These are phyloP conservation scores for Percopsis omiscomaycus DNA, from an alignment of 2,797 vertebrate species.

Conservation along the genomic window DNA sequence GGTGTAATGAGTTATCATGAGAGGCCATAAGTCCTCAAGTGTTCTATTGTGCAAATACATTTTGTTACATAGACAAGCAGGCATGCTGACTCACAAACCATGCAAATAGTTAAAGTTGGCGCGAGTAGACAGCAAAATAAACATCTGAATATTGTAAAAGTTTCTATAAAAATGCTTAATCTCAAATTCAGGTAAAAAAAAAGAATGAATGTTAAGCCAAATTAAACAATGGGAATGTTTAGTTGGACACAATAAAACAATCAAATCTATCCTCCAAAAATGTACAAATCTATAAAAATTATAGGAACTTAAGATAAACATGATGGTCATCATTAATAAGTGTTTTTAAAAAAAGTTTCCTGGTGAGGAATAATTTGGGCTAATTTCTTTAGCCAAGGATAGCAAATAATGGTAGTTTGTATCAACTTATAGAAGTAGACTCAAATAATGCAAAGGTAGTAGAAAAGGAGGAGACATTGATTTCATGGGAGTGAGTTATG, in stretches of 20 bases:
- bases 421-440: conserved; percentile 12
- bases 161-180: conserved; percentile 43
- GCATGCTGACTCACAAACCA: conserved; percentile 81
- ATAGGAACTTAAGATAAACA: conserved; percentile 48
- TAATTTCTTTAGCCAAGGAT: background rate
- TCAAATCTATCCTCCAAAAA: conserved; percentile 38
- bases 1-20: conserved; percentile 42
- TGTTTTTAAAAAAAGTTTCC: conserved; percentile 26
- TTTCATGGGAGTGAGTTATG: conserved; percentile 20
- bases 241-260: conserved; percentile 46
- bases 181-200: conserved; percentile 22
- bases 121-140: conserved; percentile 62
- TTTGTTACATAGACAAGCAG: conserved; percentile 77
- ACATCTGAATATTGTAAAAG: conserved; percentile 38
- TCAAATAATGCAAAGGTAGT: background rate
- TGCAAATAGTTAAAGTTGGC: conserved; percentile 76
- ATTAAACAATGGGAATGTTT: conserved; percentile 71
- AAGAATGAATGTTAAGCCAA: conserved; percentile 36
- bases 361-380: conserved; percentile 12
- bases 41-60: conserved; percentile 79
- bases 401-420: conserved; percentile 3
- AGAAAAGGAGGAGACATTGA: conserved; percentile 29
- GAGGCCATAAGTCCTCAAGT: conserved; percentile 68
- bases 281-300: conserved; percentile 50
- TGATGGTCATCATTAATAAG: conserved; percentile 25